Conservation (phyloP, 2,888 invertebrate genomes). For the Hydropsyche betteni region DNA sequence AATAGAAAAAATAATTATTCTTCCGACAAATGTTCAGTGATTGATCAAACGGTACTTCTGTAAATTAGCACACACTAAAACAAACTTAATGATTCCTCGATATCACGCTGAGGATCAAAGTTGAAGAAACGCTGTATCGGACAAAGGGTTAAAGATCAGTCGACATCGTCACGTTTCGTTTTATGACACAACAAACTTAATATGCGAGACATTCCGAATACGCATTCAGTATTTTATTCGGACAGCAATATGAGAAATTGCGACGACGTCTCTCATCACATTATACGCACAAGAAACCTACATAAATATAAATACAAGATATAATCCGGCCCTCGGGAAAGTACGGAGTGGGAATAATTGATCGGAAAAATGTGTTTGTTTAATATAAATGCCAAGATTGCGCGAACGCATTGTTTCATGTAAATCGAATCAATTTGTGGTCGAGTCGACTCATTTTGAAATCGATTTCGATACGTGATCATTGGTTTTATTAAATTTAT, state of each 20-base stretch:
- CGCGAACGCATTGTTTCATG: slow-evolving; percentile 30
- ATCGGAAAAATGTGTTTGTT: neutral
- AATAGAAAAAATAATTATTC: no score
- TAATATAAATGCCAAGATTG: slow-evolving; percentile 2
- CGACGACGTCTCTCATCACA: slow-evolving; percentile 3
- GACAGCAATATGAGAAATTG: slow-evolving; percentile 10
- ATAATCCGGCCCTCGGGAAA: neutral
- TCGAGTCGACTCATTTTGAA: slow-evolving; percentile 32
- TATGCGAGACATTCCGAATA: slow-evolving; percentile 23
- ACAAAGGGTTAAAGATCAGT: slow-evolving; percentile 16
- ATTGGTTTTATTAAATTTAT: no score
- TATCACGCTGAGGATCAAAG: no score
- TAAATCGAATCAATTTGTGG: slow-evolving; percentile 18
- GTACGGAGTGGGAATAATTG: neutral
- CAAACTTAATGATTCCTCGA: no score
- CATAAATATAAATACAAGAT: neutral
- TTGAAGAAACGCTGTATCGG: neutral
- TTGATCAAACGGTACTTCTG: neutral
- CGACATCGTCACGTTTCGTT: slow-evolving; percentile 16
- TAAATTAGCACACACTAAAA: neutral
- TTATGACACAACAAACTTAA: slow-evolving; percentile 28
- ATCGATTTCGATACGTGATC: slow-evolving; percentile 15
- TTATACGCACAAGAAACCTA: neutral
- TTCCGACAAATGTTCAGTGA: no score
- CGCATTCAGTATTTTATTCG: slow-evolving; percentile 21